A percentile compares a stretch with the other conserved stretches of the same genome.
Conservation (phyloP, 2,888 invertebrate species). For the Morpho helenor region DNA sequence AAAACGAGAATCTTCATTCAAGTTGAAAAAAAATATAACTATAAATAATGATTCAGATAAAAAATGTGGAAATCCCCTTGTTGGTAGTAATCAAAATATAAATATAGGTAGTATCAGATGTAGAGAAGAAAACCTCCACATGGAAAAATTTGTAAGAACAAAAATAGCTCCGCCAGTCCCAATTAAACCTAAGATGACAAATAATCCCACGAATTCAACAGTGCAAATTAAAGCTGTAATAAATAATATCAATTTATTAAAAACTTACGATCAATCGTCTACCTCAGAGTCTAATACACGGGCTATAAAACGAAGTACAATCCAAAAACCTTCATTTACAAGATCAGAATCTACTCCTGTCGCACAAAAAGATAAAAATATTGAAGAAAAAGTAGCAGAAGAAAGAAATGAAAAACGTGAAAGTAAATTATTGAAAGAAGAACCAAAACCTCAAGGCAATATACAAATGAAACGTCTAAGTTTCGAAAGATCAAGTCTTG, state of each 20-base stretch:
- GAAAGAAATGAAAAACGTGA: conserved; percentile 25
- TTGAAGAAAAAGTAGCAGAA: conserved; percentile 19
- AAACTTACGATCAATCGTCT: conserved; percentile 45
- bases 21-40: conserved; percentile 42
- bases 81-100: conserved; percentile 41
- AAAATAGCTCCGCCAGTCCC: conserved; percentile 83
- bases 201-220: conserved; percentile 39
- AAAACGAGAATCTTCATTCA: conserved; percentile 51
- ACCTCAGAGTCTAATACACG: conserved; percentile 50
- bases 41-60: conserved; percentile 44
- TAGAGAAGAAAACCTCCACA: conserved; percentile 28
- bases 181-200: conserved; percentile 76
- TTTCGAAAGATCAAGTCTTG: conserved; percentile 72
- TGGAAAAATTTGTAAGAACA: conserved; percentile 57
- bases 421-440: conserved; percentile 28
- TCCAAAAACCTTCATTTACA: conserved; percentile 39
- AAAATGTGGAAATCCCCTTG: conserved; percentile 39
- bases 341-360: conserved; percentile 49
- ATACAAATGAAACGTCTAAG: conserved; percentile 68
- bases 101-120: conserved; percentile 31
- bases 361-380: conserved; percentile 33
- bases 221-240: conserved; percentile 36
- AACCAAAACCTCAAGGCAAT: conserved; percentile 42
- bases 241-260: conserved; percentile 35
- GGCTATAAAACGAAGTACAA: conserved; percentile 52